A percentile compares a stretch with the other conserved stretches of the same genome.
phyloP scores from a whole-genome alignment of 1,140 invertebrate genomes.

The Doryteuthis pealeii region DNA sequence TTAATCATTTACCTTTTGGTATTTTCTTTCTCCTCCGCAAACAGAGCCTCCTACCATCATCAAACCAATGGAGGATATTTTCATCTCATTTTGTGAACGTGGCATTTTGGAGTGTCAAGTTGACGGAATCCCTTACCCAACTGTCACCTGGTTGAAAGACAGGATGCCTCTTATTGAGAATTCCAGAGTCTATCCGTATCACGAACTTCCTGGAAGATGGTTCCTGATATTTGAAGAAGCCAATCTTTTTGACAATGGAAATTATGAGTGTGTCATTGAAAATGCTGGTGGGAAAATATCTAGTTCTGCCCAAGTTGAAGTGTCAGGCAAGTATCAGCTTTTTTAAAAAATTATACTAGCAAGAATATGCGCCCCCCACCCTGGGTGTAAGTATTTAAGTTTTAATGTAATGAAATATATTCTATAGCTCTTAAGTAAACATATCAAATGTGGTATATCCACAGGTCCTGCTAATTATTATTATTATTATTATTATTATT shows the following conservation, averaged over 20 bases:
- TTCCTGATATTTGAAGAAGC: conserved; percentile 81
- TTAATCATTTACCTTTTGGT: no score
- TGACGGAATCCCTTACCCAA: conserved; percentile 86
- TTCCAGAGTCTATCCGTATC: conserved; percentile 36
- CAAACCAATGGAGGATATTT: conserved; percentile 77
- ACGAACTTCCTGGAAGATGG: conserved; percentile 76
- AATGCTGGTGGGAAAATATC: conserved; percentile 92
- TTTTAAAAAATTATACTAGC: no score
- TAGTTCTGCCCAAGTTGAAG: conserved; percentile 83
- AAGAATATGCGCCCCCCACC: no score
- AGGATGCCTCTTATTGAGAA: conserved; percentile 49
- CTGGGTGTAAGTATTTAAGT: no score
- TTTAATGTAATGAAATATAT: no score
- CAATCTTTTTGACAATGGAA: conserved; percentile 85
- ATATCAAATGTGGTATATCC: no score
- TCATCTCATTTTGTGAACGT: conserved; percentile 66
- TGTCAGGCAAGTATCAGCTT: conserved; percentile 74
- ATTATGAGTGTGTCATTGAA: conserved; percentile 87
- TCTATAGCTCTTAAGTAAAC: no score
- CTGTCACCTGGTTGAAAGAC: conserved; percentile 92
- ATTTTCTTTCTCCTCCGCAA: neutral
- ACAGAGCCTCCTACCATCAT: conserved; percentile 89
- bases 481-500: no score
- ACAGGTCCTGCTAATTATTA: no score
- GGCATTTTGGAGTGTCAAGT: conserved; percentile 82